Conservation (phyloP, 2,797 vertebrate species). For the Huso huso region DNA sequence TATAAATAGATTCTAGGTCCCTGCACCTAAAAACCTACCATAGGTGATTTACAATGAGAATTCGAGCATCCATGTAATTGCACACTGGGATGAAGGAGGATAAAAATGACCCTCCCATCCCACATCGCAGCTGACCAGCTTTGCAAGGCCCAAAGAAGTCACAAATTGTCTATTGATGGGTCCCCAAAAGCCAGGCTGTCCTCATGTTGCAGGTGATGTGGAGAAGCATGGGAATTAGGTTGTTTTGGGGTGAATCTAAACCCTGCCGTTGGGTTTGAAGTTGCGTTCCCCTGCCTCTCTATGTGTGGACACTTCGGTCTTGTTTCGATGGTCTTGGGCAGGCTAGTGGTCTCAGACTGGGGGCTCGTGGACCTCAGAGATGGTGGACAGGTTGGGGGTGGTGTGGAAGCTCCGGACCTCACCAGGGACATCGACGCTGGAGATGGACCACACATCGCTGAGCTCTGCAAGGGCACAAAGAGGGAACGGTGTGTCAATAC, state of each 20-base stretch:
- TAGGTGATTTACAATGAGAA: too few species aligned
- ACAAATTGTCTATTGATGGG: neutral
- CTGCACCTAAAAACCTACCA: too few species aligned
- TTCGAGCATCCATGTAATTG: too few species aligned
- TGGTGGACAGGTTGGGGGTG: slow-evolving; percentile 51
- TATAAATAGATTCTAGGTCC: too few species aligned
- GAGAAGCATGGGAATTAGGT: too few species aligned
- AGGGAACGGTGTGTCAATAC: neutral
- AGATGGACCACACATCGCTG: slow-evolving; percentile 67
- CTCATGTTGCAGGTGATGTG: too few species aligned
- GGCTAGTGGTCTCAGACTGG: slow-evolving; percentile 24
- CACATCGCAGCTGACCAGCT: neutral
- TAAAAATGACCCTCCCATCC: too few species aligned
- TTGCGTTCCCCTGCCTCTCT: slow-evolving; percentile 6
- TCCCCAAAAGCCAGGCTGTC: neutral
- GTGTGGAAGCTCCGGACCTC: slow-evolving; percentile 35
- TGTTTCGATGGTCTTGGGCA: neutral
- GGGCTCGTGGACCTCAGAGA: slow-evolving; percentile 44
- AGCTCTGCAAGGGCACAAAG: slow-evolving; percentile 45
- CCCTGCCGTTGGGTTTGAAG: too few species aligned
- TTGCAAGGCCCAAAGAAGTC: neutral
- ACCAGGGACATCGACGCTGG: slow-evolving; percentile 43
- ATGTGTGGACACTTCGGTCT: too few species aligned
- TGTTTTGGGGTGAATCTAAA: too few species aligned
- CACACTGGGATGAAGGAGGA: too few species aligned